These are phyloP conservation scores for Ypsolopha scabrella DNA, from an alignment of 2,888 invertebrate genomes.

Conservation along the genomic window DNA sequence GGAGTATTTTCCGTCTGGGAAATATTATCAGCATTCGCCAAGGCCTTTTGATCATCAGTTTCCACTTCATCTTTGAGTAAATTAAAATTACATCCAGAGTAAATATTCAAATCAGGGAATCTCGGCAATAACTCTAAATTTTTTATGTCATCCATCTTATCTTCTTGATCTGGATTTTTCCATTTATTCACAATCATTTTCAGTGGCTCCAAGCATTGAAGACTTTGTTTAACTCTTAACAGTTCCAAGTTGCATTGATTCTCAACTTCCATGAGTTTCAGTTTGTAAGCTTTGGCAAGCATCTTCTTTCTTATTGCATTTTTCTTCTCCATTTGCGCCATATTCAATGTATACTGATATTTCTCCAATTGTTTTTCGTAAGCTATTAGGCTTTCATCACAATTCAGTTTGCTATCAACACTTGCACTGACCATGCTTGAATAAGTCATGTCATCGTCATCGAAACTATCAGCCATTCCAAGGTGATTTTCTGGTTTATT, in stretches of 20 bases:
- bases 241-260: conserved; percentile 61
- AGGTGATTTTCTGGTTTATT: neutral
- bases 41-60: conserved; percentile 1
- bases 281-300: conserved; percentile 53
- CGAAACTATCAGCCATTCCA: neutral
- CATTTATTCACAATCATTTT: conserved; percentile 52
- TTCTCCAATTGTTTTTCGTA: conserved; percentile 58
- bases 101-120: conserved; percentile 38
- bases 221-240: conserved; percentile 52
- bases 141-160: conserved; percentile 31
- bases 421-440: conserved; percentile 28
- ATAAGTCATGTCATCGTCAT: conserved; percentile 13
- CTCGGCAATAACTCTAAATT: conserved; percentile 44
- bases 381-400: conserved; percentile 49
- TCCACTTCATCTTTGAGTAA: conserved; percentile 21
- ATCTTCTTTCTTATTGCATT: conserved; percentile 58
- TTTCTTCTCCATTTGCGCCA: conserved; percentile 58
- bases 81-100: conserved; percentile 27
- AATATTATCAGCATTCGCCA: neutral
- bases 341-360: conserved; percentile 53
- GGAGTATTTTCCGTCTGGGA: neutral
- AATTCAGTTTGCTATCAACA: conserved; percentile 40
- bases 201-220: conserved; percentile 56
- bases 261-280: conserved; percentile 57
- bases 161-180: conserved; percentile 29